phyloP scores from a whole-genome alignment of 2,797 vertebrate genomes.

The Mus minutoides region DNA sequence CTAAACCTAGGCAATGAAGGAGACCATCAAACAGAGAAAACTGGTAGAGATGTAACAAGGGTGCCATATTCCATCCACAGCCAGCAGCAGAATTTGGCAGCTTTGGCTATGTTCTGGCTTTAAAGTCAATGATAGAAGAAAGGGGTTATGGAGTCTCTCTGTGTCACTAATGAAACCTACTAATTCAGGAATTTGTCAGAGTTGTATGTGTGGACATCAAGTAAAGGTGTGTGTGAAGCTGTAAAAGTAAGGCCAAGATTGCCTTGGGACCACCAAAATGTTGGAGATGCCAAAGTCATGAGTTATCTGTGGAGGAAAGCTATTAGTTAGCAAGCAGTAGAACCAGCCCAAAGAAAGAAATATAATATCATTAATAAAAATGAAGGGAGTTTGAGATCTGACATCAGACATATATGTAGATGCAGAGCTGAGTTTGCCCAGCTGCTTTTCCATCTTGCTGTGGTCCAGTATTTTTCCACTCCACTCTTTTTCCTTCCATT shows the following conservation, averaged over 20 bases:
- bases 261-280: too few species aligned
- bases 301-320: not conserved
- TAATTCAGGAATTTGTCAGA: not conserved
- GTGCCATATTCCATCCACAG: not conserved
- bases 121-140: not conserved
- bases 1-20: not conserved
- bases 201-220: too few species aligned
- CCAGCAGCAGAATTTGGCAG: not conserved
- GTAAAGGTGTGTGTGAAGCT: not conserved
- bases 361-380: not conserved
- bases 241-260: not conserved
- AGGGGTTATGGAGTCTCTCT: not conserved
- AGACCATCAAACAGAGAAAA: not conserved
- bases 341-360: not conserved
- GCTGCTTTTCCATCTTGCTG: not conserved
- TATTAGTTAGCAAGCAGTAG: not conserved
- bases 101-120: not conserved
- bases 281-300: not conserved
- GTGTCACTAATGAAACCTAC: not conserved
- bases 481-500: not conserved
- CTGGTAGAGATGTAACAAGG: not conserved
- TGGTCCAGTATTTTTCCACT: not conserved
- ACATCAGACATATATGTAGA: not conserved
- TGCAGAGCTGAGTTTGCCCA: not conserved
- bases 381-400: not conserved